phyloP scores from a whole-genome alignment of 2,888 invertebrate genomes.

The Andrena bicolor region DNA sequence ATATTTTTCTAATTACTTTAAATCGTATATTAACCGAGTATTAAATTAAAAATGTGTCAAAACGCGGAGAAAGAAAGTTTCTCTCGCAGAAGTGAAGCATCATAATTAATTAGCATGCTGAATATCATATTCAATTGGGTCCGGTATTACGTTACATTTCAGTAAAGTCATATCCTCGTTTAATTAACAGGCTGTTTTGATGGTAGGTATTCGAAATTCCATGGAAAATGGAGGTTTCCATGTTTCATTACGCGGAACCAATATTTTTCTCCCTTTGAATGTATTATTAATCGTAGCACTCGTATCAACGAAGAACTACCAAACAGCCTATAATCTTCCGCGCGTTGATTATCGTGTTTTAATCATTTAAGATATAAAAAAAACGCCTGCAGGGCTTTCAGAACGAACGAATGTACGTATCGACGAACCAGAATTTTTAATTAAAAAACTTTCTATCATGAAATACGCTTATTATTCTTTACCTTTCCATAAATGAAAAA shows the following conservation, averaged over 20 bases:
- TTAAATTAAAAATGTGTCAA: not conserved
- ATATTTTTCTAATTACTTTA: not conserved
- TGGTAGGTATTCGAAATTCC: slow-evolving; percentile 24
- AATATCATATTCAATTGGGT: slow-evolving; percentile 45
- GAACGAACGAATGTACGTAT: slow-evolving; percentile 2
- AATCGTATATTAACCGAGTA: not conserved
- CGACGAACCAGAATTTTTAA: slow-evolving; percentile 24
- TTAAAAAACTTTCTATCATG: slow-evolving; percentile 19
- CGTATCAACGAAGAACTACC: not conserved
- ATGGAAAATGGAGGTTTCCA: not conserved
- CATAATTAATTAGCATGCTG: slow-evolving; percentile 60
- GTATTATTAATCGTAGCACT: not conserved
- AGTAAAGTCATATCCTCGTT: slow-evolving; percentile 28
- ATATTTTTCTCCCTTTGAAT: not conserved
- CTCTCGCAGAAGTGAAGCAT: slow-evolving; percentile 13
- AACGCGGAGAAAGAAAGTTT: slow-evolving; percentile 24
- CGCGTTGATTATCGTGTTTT: not conserved
- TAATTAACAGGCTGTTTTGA: slow-evolving; percentile 31
- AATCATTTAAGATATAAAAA: not conserved
- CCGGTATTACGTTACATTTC: slow-evolving; percentile 39
- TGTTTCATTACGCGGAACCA: not conserved
- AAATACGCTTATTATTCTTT: slow-evolving; percentile 8
- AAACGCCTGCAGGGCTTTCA: not conserved
- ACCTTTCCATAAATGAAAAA: not conserved
- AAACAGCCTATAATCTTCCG: not conserved